These are phyloP conservation scores for Ophiodon elongatus DNA, from an alignment of 2,113 vertebrate genomes.

Conservation along the genomic window DNA sequence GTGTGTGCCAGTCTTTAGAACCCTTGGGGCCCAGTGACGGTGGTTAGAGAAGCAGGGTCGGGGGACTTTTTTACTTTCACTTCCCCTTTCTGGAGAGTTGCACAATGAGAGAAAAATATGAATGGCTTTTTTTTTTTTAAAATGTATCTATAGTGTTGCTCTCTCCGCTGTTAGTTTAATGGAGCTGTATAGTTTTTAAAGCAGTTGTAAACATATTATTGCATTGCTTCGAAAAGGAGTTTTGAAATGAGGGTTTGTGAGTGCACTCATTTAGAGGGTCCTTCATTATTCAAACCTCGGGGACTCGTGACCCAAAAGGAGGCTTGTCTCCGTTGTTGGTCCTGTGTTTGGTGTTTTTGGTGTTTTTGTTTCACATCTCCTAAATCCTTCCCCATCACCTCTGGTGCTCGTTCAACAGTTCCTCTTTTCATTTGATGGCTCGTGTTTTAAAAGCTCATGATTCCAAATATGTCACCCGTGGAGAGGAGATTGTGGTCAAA, in stretches of 20 bases:
- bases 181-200: neutral
- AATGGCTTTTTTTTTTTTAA: neutral
- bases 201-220: neutral
- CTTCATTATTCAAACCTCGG: neutral
- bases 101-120: neutral
- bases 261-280: neutral
- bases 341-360: neutral
- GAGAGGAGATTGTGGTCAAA: neutral
- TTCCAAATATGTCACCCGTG: neutral
- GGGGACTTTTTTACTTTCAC: constrained; percentile 27
- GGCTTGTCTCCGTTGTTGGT: neutral
- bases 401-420: neutral
- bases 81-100: constrained; percentile 43
- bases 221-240: neutral
- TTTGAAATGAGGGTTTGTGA: neutral
- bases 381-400: neutral
- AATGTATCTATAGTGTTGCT: neutral
- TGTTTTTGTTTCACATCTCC: neutral
- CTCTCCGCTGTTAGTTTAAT: neutral
- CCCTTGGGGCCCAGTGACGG: neutral
- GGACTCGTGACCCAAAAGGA: neutral
- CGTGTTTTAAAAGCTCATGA: neutral
- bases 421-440: neutral
- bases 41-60: constrained; percentile 1
- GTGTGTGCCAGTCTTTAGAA: constrained; percentile 8